A percentile compares a stretch with the other conserved stretches of the same genome.
phyloP scores from a whole-genome alignment of 2,888 invertebrate species.

The Tupiocoris notatus region DNA sequence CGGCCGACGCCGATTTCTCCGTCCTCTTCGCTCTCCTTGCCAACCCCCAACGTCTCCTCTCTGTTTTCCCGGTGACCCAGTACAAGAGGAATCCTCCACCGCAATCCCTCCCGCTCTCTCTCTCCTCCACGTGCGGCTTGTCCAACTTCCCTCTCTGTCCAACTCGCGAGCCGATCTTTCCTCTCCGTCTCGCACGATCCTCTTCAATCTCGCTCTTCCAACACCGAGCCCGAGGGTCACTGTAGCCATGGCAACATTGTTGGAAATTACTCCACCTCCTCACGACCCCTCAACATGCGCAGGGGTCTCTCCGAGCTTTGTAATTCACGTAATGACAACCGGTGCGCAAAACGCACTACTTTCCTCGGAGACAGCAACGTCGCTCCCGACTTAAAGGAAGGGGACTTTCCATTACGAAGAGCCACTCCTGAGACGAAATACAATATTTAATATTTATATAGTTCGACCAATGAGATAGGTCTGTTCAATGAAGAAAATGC shows the following conservation, averaged over 20 bases:
- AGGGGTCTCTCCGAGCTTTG: too few relatives aligned
- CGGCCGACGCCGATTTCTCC: not conserved
- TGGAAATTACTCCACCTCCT: slow-evolving; percentile 2
- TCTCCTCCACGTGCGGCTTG: not conserved
- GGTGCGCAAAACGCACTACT: not conserved
- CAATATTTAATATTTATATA: too few relatives aligned
- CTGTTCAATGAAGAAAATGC: too few relatives aligned
- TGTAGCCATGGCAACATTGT: slow-evolving; percentile 26
- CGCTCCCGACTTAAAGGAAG: too few relatives aligned
- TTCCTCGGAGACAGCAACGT: too few relatives aligned
- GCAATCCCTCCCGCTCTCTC: not conserved
- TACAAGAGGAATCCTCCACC: too few relatives aligned
- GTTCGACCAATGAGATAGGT: too few relatives aligned
- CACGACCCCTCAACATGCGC: not conserved
- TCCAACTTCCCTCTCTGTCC: not conserved
- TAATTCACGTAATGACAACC: not conserved
- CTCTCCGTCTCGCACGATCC: not conserved
- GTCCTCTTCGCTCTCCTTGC: not conserved
- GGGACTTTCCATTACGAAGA: too few relatives aligned
- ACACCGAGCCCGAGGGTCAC: slow-evolving; percentile 10
- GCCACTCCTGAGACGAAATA: too few relatives aligned
- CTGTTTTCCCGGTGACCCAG: slow-evolving; percentile 6
- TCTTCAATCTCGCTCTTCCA: too few relatives aligned
- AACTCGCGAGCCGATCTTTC: not conserved
- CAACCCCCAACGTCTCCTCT: too few relatives aligned